Conservation (phyloP, 2,113 vertebrate genomes). For the Gavia stellata region DNA sequence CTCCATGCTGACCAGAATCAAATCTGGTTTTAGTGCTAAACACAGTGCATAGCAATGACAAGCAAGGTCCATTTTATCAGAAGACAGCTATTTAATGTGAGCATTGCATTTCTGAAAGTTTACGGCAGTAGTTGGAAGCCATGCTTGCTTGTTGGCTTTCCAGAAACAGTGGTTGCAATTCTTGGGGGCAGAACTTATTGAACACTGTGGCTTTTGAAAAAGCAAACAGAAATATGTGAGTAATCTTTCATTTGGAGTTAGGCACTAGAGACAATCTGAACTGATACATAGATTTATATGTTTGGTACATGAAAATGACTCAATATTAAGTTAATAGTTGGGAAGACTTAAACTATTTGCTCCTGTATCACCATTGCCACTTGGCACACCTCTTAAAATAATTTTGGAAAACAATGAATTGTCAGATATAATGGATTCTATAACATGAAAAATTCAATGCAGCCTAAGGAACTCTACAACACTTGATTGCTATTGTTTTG, state of each 20-base stretch:
- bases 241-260: not conserved
- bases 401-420: slow-evolving; percentile 5
- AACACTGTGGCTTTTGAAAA: not conserved
- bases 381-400: not conserved
- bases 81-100: not conserved
- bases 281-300: not conserved
- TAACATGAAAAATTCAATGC: not conserved
- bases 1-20: not conserved
- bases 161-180: not conserved
- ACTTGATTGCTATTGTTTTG: not conserved
- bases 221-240: not conserved
- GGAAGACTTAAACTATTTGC: not conserved
- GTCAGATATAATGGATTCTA: not conserved
- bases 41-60: not conserved
- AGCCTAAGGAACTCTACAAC: not conserved
- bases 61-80: not conserved
- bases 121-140: not conserved
- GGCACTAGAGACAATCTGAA: not conserved
- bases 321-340: not conserved
- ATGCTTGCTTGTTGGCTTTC: not conserved
- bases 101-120: not conserved
- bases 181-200: not conserved
- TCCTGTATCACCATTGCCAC: not conserved
- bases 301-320: not conserved
- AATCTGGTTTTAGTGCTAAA: not conserved